Base-by-base conservation (phyloP, 2,888 invertebrate species). In the Macaria notata region DNA sequence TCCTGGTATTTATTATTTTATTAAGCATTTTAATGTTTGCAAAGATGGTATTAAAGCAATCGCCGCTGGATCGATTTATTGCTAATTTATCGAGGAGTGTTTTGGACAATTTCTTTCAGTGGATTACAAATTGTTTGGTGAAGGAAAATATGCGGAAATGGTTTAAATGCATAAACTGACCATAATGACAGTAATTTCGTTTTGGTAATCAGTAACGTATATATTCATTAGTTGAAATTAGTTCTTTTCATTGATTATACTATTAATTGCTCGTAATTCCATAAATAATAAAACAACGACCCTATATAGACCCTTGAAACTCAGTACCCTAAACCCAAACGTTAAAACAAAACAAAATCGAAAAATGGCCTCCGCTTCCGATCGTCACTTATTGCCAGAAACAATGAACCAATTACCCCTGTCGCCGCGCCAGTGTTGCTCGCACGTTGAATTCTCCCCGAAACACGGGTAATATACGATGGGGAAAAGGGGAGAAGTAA, bases 391-490 rank as follows among this genome's bases (percentile, higher is more conserved):
- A 66, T 70, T 66, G 73, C 73, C 68, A 76, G 81, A 84, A 86
- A 88, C 86, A 89, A 87, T 85, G 83, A 79, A 78, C 82, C 85
- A 86, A 86, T 87, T 84, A 85, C 48, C 48, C 54, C 47, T 54
- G 54, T 50, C 80, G 72, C 69, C 77, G 76, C 68, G 69, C 61
- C 62, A 61, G 76, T 75, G 69, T 71, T 61, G 60, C 71, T 62
- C 63, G 68, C 73, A 76, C 72, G 29, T 42, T 31, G 46, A 42
- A 41, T 55, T 55, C 29, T 51, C 59, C 75, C 74, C 68, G 68
- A 57, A 64, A 62, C 60, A 66, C 69, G 63, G 65, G 67, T 75
- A 78, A 53, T 46, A 41, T 7, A 36, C 33, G 49, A 46, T 43
- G 45, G 39, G 50, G 53, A 46, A 33, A 47, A 57, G 46, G 47